Base-by-base conservation (phyloP, 2,888 invertebrate genomes). In the Zhuqinia jingwanae region DNA sequence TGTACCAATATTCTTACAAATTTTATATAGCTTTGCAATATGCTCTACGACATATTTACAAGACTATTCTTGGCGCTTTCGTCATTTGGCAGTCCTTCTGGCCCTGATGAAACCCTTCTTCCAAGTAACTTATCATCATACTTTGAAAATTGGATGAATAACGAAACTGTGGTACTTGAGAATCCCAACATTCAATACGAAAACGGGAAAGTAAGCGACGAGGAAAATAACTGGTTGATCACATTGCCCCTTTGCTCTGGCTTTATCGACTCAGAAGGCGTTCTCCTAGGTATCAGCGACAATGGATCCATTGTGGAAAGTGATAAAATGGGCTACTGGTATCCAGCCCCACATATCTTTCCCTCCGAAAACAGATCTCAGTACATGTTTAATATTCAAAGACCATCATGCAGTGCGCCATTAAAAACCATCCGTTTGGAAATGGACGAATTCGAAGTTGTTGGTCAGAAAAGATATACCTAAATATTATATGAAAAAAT, bases 391-490 rank as follows among this genome's bases (percentile, higher is more conserved):
- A 15, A 53, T 30, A 70, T 81, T 22, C 65, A 77, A 6, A 70
- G 58, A 11, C 87, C 87, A 8, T 22, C 63, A 17, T 87, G 87
- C 68, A 0, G 17, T 6, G n/a, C n/a, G n/a, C 47, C 27, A 15
- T 27, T 60, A n/a, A 80, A 85, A 60, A 63, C 76, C 2, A 6
- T 68, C 1, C 47, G 36, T 22, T 11, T 81, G 58, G 50, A 70
- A 56, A 70, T 22, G 42, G 87, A 82, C 63, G 73, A 82, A 17
- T 82, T 87, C 20, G 87, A 87, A 42, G 84, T 83, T 36, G 85
- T 84, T 22, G 76, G 53, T 3, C 45, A n/a, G n/a, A n/a, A n/a
- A n/a, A n/a, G n/a, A n/a, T n/a, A n/a, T n/a, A n/a, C n/a, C n/a
- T n/a, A n/a, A n/a, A n/a, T n/a, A n/a, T n/a, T n/a, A n/a, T n/a